Evolutionary conservation across 2,888 invertebrate genomes (phyloP).

Genomic region (Prosapia bicincta): DNA sequence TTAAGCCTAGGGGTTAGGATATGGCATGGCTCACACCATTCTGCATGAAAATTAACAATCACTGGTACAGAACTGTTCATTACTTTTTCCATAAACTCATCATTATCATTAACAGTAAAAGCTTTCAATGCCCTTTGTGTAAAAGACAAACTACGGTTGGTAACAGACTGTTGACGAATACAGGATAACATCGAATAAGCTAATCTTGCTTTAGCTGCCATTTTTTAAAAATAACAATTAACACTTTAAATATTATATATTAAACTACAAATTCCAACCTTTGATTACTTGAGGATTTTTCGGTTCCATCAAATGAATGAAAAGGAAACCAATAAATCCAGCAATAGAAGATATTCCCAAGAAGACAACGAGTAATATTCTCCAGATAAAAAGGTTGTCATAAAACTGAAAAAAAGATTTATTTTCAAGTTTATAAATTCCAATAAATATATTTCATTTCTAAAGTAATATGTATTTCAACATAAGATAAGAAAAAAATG

Average conservation of each 20-base stretch:
- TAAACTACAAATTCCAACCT: constrained; percentile 43
- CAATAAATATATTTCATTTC: background rate
- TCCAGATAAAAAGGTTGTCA: constrained; percentile 53
- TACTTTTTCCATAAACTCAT: constrained; percentile 47
- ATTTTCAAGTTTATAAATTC: background rate
- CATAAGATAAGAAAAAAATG: too few relatives aligned
- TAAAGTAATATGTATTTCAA: too few relatives aligned
- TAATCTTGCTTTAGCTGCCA: constrained; percentile 17
- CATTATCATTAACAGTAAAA: constrained; percentile 37
- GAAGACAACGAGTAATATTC: constrained; percentile 48
- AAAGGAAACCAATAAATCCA: constrained; percentile 49
- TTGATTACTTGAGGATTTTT: constrained; percentile 49
- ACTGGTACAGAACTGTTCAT: constrained; percentile 81
- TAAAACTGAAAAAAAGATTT: constrained; percentile 49
- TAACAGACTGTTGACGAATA: constrained; percentile 14
- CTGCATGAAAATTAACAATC: constrained; percentile 88
- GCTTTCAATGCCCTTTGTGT: constrained; percentile 29
- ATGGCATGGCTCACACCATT: constrained; percentile 89
- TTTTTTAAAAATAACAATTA: background rate
- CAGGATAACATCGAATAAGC: constrained; percentile 10
- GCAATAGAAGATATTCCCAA: constrained; percentile 49
- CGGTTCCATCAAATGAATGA: constrained; percentile 51
- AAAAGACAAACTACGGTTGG: constrained; percentile 22
- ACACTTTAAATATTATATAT: background rate
- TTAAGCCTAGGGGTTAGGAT: constrained; percentile 79